Evolutionary conservation across 2,797 vertebrate genomes (phyloP).

Genomic region (Bradypodion pumilum): DNA sequence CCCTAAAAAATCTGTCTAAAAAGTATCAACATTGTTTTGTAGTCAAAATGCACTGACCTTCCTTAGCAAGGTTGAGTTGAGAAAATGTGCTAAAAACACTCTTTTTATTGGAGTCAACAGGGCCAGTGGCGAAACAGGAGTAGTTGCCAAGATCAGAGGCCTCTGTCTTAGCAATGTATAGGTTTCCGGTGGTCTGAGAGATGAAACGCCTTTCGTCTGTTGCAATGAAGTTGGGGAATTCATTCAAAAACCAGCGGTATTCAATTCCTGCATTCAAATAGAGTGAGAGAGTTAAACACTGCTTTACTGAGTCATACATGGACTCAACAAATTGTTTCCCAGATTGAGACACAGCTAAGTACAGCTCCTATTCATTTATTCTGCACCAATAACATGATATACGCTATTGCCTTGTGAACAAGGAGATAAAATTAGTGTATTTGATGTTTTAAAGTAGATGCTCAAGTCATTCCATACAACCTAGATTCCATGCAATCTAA

Average conservation of each 20-base stretch:
- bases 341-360: background rate
- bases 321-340: background rate
- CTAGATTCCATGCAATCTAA: no score
- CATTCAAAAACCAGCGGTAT: constrained; percentile 94
- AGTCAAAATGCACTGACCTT: constrained; percentile 76
- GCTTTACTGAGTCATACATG: background rate
- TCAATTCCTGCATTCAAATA: constrained; percentile 80
- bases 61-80: constrained; percentile 84
- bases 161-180: constrained; percentile 89
- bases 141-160: constrained; percentile 89
- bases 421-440: background rate
- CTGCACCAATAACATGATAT: fast-evolving
- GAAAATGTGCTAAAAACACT: constrained; percentile 94
- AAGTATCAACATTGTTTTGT: background rate
- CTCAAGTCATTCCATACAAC: background rate
- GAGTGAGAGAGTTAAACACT: background rate
- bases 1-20: background rate
- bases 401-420: background rate
- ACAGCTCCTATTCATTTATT: background rate
- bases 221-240: constrained; percentile 92
- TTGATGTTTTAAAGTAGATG: background rate
- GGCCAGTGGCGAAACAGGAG: constrained; percentile 94
- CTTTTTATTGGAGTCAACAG: constrained; percentile 92
- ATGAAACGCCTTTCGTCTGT: constrained; percentile 87
- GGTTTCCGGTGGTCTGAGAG: constrained; percentile 93